Evolutionary conservation across 2,797 vertebrate species (phyloP), one percentile per base, ranked within the genome.

Genomic region (Mycteria americana): DNA sequence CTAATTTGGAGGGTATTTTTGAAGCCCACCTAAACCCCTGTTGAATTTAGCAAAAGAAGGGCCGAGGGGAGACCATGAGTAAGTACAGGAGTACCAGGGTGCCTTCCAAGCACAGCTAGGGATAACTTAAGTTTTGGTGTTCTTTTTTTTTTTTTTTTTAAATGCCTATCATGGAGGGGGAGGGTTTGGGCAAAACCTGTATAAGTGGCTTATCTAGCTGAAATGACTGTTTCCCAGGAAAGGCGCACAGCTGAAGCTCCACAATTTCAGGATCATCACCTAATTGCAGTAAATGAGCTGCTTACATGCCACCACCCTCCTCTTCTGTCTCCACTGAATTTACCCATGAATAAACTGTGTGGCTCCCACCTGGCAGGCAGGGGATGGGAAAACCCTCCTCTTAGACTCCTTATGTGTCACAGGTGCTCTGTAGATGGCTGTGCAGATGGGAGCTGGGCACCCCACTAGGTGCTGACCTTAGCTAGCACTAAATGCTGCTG

Each of bases 151-250:
- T 37, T 37, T 37, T 10, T 37, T 10, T 37, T 37, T 37, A 59
- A 27, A 65, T 23, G 11, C n/a, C 5, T 51, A n/a, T 45, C 4
- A 31, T 1, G 1, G 8, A 10, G 5, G 16, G 4, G n/a, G 19
- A 59, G 24, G 19, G 18, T 37, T 84, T 74, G 54, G 48, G 13
- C 25, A 87, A 67, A 67, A 77, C 35, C n/a, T 62, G 27, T 7
- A 1, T 10, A 62, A 45, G 48, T 78, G 31, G 17, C 9, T 83
- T 78, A 48, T 35, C 23, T 48, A n/a, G 19, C 8, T n/a, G 48
- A 67, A 84, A 68, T 27, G 30, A 53, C 11, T 33, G 4, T 74
- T 79, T 50, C 3, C 6, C 33, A 43, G 91, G 41, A 62, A 50
- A 60, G 35, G 11, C 15, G 8, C 8, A 19, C 18, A 35, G 18